Percentiles rank a stretch among this genome's conserved stretches.
These are phyloP conservation scores for Rotaria macrura DNA, from an alignment of 2,888 invertebrate genomes.

Conservation along the genomic window DNA sequence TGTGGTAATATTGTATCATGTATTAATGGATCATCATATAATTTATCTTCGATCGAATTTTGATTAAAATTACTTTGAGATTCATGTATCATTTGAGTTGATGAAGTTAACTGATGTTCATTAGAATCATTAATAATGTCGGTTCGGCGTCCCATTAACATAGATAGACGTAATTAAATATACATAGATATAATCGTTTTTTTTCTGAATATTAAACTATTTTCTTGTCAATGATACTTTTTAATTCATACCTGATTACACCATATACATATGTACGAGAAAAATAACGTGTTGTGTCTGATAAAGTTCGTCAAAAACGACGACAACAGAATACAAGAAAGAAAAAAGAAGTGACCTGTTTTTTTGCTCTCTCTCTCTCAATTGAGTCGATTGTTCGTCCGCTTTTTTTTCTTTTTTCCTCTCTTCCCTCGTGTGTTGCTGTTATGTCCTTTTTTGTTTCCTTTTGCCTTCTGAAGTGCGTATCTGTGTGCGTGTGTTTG, in stretches of 20 bases:
- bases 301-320: neutral
- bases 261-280: too few species aligned
- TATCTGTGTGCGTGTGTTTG: neutral
- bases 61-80: neutral
- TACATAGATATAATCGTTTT: neutral
- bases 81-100: neutral
- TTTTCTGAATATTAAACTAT: too few species aligned
- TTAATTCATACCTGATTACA: neutral
- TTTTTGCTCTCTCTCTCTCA: neutral
- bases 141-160: neutral
- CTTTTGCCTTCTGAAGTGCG: neutral
- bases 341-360: neutral
- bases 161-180: neutral
- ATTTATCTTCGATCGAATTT: neutral
- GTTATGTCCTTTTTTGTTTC: neutral
- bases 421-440: neutral
- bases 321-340: neutral
- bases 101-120: neutral
- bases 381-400: neutral
- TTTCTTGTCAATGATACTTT: too few species aligned
- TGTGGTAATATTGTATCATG: slow-evolving; percentile 21
- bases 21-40: neutral
- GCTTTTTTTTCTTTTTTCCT: neutral
- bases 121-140: neutral
- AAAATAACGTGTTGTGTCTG: neutral